Evolutionary conservation across 2,113 vertebrate species (phyloP).

Genomic region (Aldabrachelys gigantea): DNA sequence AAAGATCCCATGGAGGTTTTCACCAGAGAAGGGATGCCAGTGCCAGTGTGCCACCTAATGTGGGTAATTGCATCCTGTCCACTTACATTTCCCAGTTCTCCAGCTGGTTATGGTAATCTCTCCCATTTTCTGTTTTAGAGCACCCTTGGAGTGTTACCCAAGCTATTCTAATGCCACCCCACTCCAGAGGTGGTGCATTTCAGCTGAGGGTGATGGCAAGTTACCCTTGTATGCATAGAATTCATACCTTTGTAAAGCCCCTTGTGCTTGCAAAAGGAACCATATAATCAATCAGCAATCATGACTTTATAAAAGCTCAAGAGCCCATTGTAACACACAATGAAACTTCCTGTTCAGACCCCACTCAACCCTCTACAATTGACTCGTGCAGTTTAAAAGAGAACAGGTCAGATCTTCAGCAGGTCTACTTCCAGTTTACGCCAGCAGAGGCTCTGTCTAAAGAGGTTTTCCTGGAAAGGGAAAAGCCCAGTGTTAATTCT

Average conservation of each 20-base stretch:
- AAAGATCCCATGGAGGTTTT: not conserved
- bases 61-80: not conserved
- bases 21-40: not conserved
- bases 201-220: not conserved
- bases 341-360: not conserved
- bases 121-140: not conserved
- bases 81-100: not conserved
- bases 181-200: not conserved
- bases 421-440: not conserved
- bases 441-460: not conserved
- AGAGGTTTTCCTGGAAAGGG: not conserved
- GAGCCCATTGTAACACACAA: not conserved
- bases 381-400: too few relatives aligned
- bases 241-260: not conserved
- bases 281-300: not conserved
- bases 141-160: not conserved
- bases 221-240: fast-evolving
- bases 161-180: not conserved
- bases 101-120: fast-evolving
- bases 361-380: too few relatives aligned
- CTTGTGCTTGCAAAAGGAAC: not conserved
- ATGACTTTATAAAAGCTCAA: not conserved
- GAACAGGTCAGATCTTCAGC: not conserved
- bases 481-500: not conserved
- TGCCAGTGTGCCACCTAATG: not conserved